phyloP scores from a whole-genome alignment of 92 coral and sea anemone genomes.

The Bergia puertoricense region DNA sequence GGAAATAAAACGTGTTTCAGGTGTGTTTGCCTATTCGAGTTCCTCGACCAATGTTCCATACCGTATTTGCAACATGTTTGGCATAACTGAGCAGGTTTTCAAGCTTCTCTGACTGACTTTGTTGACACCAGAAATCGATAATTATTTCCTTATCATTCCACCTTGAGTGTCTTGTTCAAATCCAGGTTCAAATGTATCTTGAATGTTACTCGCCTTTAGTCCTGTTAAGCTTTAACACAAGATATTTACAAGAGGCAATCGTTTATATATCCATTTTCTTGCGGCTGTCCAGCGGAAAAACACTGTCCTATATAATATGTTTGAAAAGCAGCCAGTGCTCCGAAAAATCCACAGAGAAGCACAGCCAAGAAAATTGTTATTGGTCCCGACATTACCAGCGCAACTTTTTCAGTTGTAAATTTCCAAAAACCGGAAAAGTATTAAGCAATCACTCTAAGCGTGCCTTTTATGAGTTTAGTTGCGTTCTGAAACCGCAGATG shows the following conservation, averaged over 20 bases:
- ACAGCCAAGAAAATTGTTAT: constrained; percentile 82
- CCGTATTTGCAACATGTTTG: not conserved
- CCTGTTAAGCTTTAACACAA: not conserved
- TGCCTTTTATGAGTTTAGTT: not conserved
- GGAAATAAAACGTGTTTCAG: not conserved
- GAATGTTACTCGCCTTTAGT: not conserved
- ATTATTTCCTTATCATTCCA: not conserved
- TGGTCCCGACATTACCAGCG: constrained; percentile 68
- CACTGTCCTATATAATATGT: constrained; percentile 97
- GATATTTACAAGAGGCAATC: constrained; percentile 34
- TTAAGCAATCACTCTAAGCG: not conserved
- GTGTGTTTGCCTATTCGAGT: not conserved
- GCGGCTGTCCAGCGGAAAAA: constrained; percentile 93
- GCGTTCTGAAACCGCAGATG: not conserved
- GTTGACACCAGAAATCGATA: not conserved
- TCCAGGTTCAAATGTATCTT: too few relatives aligned
- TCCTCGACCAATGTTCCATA: not conserved
- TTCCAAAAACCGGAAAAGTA: not conserved
- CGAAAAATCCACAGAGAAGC: constrained; percentile 79
- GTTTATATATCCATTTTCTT: constrained; percentile 79
- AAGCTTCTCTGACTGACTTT: not conserved
- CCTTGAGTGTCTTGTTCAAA: not conserved
- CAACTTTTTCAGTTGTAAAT: not conserved
- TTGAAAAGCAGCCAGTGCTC: constrained; percentile 91
- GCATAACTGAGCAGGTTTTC: not conserved